Conservation (phyloP, 2,888 invertebrate species). For the Lucinisca nassula region DNA sequence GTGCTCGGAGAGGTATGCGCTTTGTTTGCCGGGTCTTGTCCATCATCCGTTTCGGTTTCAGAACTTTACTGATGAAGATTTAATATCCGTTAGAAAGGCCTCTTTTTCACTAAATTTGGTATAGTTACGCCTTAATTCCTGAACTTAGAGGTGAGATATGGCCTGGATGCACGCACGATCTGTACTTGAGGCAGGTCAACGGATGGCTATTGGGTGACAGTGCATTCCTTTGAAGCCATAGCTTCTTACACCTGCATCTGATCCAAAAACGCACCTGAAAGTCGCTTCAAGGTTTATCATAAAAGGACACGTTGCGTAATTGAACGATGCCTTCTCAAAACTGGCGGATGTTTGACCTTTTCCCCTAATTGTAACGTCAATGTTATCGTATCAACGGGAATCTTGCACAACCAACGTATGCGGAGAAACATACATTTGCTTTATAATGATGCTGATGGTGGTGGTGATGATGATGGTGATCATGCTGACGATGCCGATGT, state of each 20-base stretch:
- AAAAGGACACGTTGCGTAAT: neutral
- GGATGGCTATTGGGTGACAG: constrained; percentile 38
- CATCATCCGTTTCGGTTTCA: too few relatives aligned
- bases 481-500: neutral
- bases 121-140: too few relatives aligned
- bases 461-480: neutral
- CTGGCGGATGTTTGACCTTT: neutral
- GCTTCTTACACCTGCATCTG: neutral
- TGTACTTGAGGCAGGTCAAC: neutral
- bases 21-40: too few relatives aligned
- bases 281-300: neutral
- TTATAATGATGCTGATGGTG: neutral
- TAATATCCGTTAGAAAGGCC: too few relatives aligned
- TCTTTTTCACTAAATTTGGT: too few relatives aligned
- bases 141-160: neutral
- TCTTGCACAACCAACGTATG: neutral
- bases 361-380: neutral
- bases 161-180: neutral
- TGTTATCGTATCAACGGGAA: neutral
- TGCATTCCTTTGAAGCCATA: constrained; percentile 11
- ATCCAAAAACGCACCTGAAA: neutral
- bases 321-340: neutral
- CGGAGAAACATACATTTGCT: neutral
- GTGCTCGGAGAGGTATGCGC: too few relatives aligned
- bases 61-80: too few relatives aligned